Percentiles rank a stretch among this genome's conserved stretches.
phyloP scores from a whole-genome alignment of 2,113 vertebrate species.

The Oreochromis tanganicae region DNA sequence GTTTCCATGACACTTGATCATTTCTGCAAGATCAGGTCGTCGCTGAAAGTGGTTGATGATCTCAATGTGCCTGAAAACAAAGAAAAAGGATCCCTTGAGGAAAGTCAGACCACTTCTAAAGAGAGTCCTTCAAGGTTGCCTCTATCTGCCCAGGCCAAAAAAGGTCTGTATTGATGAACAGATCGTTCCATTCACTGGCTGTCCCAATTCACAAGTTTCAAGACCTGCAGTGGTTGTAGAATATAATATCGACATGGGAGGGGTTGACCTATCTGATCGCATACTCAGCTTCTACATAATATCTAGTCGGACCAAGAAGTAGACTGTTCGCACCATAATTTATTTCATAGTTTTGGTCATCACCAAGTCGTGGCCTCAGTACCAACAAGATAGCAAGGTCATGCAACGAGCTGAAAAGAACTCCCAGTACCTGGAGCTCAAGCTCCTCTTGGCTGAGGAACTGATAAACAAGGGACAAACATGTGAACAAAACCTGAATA shows the following conservation, averaged over 20 bases:
- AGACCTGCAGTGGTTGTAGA: no score
- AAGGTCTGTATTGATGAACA: not conserved
- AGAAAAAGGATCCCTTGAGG: not conserved
- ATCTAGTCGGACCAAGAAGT: not conserved
- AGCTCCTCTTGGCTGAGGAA: not conserved
- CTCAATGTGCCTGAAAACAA: not conserved
- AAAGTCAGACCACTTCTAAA: not conserved
- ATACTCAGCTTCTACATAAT: not conserved
- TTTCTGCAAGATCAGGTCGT: not conserved
- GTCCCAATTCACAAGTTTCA: no score
- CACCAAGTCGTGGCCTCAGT: not conserved
- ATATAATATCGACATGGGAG: no score
- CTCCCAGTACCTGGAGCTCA: not conserved
- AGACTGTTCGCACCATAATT: fast-evolving
- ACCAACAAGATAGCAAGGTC: not conserved
- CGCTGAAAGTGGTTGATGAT: not conserved
- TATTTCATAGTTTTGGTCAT: not conserved
- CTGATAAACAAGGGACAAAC: not conserved
- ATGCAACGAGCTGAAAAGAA: not conserved
- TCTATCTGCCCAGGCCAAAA: not conserved
- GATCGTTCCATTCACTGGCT: not conserved
- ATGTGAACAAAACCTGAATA: not conserved
- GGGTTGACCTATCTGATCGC: not conserved
- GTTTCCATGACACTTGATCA: not conserved
- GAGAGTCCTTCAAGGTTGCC: not conserved